Evolutionary conservation across 2,113 vertebrate species (phyloP).

Genomic region (Pagrus major): DNA sequence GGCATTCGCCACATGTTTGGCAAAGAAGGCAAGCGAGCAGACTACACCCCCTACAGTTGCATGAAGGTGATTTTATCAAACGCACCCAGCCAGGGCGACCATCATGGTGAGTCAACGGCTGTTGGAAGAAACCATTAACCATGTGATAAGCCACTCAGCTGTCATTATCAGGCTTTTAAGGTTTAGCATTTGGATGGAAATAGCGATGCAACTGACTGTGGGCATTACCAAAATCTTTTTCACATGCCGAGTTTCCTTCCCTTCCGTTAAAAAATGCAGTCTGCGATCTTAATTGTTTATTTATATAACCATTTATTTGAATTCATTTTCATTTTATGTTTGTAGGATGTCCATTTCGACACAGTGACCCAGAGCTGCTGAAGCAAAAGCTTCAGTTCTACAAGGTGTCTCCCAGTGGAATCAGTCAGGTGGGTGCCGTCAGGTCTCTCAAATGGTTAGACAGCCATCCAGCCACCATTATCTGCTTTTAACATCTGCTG

Average conservation of each 20-base stretch:
- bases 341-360: slow-evolving; percentile 96
- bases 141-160: slow-evolving; percentile 9
- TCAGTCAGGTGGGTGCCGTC: slow-evolving; percentile 88
- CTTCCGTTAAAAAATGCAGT: not conserved
- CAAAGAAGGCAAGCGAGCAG: slow-evolving; percentile 95
- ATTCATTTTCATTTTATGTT: not conserved
- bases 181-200: not conserved
- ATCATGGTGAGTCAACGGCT: slow-evolving; percentile 90
- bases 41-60: slow-evolving; percentile 98
- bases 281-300: not conserved
- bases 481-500: not conserved
- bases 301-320: not conserved
- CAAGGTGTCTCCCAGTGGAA: slow-evolving; percentile 88
- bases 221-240: not conserved
- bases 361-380: slow-evolving; percentile 93
- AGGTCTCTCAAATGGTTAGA: not conserved
- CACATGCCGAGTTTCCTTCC: not conserved
- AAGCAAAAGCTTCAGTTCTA: slow-evolving; percentile 96
- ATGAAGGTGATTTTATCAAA: slow-evolving; percentile 99
- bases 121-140: slow-evolving; percentile 45
- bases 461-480: not conserved
- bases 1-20: slow-evolving; percentile 96
- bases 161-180: slow-evolving; percentile 2
- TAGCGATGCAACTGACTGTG: not conserved
- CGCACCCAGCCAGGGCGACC: slow-evolving; percentile 94